Conservation (phyloP, 2,888 invertebrate genomes). For the Tinea pellionella region DNA sequence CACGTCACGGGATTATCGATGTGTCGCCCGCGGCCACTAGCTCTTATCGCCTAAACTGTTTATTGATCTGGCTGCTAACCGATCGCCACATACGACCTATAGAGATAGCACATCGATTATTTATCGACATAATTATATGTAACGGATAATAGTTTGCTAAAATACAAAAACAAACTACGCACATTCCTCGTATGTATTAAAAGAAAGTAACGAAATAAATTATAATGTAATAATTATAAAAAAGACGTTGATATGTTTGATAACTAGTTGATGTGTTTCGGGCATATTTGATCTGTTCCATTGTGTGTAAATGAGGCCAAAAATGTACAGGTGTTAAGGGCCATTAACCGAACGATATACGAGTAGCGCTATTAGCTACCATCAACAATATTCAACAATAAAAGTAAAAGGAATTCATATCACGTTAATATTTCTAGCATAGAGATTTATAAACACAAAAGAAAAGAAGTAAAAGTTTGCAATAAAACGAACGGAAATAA, state of each 20-base stretch:
- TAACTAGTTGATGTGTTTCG: background rate
- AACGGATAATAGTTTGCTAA: background rate
- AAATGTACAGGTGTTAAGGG: background rate
- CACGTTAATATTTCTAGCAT: no score
- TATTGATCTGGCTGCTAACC: constrained; percentile 14
- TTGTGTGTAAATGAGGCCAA: background rate
- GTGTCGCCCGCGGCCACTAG: constrained; percentile 45
- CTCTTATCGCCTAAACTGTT: constrained; percentile 19
- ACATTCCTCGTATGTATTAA: no score
- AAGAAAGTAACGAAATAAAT: no score
- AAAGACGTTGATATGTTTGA: no score
- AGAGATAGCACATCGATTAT: background rate
- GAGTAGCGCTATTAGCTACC: no score
- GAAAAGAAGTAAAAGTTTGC: background rate
- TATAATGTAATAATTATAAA: no score
- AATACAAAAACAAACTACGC: no score
- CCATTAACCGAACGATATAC: background rate
- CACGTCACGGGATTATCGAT: constrained; percentile 63
- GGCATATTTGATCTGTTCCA: background rate
- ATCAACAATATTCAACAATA: no score
- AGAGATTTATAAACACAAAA: no score
- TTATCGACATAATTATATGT: background rate
- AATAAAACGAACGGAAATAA: background rate
- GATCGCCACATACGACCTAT: background rate
- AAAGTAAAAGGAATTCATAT: no score